Conservation (phyloP, 2,888 invertebrate genomes). For the Tetranychus piercei region DNA sequence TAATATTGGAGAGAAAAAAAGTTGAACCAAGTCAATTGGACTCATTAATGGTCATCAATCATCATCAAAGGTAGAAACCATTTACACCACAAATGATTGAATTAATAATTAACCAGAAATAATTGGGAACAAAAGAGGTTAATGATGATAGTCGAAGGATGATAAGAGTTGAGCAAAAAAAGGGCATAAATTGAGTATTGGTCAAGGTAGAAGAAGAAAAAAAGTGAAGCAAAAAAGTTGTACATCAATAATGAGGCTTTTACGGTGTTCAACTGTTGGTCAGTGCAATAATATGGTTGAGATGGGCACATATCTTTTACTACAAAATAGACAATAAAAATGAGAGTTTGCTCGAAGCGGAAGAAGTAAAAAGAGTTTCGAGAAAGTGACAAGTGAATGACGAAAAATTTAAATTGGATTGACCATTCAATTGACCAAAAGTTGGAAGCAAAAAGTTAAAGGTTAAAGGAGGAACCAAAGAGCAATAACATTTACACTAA, state of each 20-base stretch:
- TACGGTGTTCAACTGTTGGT: too few relatives aligned
- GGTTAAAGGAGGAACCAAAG: neutral
- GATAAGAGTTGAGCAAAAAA: neutral
- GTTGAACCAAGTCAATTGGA: too few relatives aligned
- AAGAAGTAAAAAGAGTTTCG: neutral
- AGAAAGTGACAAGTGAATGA: neutral
- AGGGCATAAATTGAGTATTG: neutral
- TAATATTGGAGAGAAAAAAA: too few relatives aligned
- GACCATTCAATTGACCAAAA: neutral
- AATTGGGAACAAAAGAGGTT: neutral
- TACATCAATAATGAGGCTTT: too few relatives aligned
- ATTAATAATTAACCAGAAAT: constrained; percentile 1
- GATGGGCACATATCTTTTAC: too few relatives aligned
- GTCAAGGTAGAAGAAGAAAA: neutral
- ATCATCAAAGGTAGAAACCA: neutral
- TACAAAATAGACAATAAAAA: too few relatives aligned
- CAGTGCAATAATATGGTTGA: too few relatives aligned
- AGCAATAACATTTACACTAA: too few relatives aligned
- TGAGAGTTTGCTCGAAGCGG: too few relatives aligned
- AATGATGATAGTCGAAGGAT: neutral
- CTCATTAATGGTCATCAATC: neutral
- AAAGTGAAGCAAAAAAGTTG: neutral
- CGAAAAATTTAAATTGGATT: neutral
- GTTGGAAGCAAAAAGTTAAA: neutral
- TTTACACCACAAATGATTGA: neutral